Base-by-base conservation (phyloP, 2,888 invertebrate species). In the Lithodes maja region DNA sequence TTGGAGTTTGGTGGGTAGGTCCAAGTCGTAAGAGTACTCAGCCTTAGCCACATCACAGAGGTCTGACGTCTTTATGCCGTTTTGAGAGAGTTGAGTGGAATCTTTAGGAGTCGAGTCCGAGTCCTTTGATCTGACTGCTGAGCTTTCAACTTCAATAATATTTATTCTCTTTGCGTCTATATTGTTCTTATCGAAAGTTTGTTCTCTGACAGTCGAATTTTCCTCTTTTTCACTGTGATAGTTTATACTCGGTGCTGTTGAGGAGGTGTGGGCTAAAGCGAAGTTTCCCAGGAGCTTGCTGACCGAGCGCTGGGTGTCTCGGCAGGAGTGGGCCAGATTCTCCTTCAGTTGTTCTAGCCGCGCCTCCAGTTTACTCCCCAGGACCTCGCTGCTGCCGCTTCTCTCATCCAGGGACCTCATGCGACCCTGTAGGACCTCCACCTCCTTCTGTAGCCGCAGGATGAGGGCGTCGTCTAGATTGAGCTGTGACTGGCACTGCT, bases 281-380 rank as follows among this genome's bases (percentile, higher is more conserved):
- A 86, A 86, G 69, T 71, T 80, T 2, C 69, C 80, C 86, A 86
- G 55, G 15, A 86, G 86, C 17, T 55, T 79, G 12, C 80, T 80
- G 33, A 86, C 86, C 1, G 54, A 17, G 79, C 68, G 80, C 50
- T 86, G 86, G 2, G 86, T 86, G 80, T 80, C 80, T 9, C 52
- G 68, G 54, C 74, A 55, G 74, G 79, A 68, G 33, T 80, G 71
- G 2, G 54, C 68, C 53, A 86, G 54, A 12, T 53, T 71, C 1
- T 86, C 86, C 71, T 74, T 80, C 53, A 86, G 49, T 50, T 86
- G 77, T 17, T 80, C 86, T 74, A 86, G 79, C 33, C 86, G 52
- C 9, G 78, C 49, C 55, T 86, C 80, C 80, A 86, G 33, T 7
- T 68, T 52, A 33, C 71, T 50, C 9, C 71, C 9, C 33, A 54